A percentile compares a stretch with the other conserved stretches of the same genome.
These are phyloP conservation scores for Euzophera pinguis DNA, from an alignment of 2,888 invertebrate genomes.

Conservation along the genomic window DNA sequence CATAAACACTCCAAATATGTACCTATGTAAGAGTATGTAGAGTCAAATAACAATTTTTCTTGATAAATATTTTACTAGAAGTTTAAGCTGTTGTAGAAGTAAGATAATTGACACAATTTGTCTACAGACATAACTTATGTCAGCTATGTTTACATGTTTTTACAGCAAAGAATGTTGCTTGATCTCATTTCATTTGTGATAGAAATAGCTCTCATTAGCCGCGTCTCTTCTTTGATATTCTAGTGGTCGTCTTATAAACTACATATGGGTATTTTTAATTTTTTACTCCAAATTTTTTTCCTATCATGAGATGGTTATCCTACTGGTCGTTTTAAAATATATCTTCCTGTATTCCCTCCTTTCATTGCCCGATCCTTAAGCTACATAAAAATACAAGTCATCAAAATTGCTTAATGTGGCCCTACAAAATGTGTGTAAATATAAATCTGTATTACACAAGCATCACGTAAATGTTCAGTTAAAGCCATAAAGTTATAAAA, in stretches of 20 bases:
- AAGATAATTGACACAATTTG: too few relatives aligned
- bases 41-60: too few relatives aligned
- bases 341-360: too few relatives aligned
- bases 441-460: neutral
- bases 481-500: neutral
- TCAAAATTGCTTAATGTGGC: too few relatives aligned
- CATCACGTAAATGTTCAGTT: neutral
- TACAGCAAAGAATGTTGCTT: neutral
- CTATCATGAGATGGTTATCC: neutral
- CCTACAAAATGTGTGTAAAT: neutral
- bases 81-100: too few relatives aligned
- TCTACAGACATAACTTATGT: neutral
- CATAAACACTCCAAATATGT: too few relatives aligned
- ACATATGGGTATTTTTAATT: neutral
- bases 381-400: too few relatives aligned
- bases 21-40: too few relatives aligned
- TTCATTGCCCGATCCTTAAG: too few relatives aligned
- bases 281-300: neutral
- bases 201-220: neutral
- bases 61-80: too few relatives aligned
- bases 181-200: neutral
- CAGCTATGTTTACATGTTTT: neutral
- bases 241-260: neutral
- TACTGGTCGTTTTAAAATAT: neutral
- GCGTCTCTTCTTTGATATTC: neutral